Evolutionary conservation across 2,113 vertebrate genomes (phyloP).

Genomic region (Orthonyx spaldingii): DNA sequence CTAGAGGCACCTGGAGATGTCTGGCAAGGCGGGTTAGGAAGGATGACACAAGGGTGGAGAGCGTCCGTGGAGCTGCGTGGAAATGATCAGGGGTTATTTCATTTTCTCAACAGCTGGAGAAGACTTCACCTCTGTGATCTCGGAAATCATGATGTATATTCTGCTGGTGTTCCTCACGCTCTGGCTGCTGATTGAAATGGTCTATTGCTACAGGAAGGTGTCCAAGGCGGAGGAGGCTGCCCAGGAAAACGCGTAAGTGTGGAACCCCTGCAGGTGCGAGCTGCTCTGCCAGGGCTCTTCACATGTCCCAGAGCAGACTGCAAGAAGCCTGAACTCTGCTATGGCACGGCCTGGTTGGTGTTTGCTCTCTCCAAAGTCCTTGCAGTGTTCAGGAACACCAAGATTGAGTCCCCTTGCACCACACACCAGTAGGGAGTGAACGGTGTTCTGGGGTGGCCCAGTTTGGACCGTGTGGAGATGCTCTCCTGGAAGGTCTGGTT

Average conservation of each 20-base stretch:
- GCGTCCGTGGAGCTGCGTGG: neutral
- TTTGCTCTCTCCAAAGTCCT: neutral
- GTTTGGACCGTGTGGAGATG: neutral
- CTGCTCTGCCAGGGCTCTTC: neutral
- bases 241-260: slow-evolving; percentile 91
- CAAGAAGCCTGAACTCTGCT: neutral
- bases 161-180: slow-evolving; percentile 93
- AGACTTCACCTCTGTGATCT: slow-evolving; percentile 87
- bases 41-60: neutral
- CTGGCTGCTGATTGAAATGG: slow-evolving; percentile 95
- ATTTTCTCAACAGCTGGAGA: slow-evolving; percentile 72
- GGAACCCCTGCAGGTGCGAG: neutral
- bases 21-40: neutral
- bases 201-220: slow-evolving; percentile 98
- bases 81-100: neutral
- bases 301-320: neutral
- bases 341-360: accelerated
- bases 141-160: slow-evolving; percentile 98
- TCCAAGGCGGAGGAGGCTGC: slow-evolving; percentile 89
- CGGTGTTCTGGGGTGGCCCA: accelerated
- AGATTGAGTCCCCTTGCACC: neutral
- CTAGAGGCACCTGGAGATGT: neutral
- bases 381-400: neutral
- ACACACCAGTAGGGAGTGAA: accelerated
- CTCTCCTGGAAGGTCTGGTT: neutral